Conservation (phyloP, 2,797 vertebrate genomes). For the Rachycentron canadum region DNA sequence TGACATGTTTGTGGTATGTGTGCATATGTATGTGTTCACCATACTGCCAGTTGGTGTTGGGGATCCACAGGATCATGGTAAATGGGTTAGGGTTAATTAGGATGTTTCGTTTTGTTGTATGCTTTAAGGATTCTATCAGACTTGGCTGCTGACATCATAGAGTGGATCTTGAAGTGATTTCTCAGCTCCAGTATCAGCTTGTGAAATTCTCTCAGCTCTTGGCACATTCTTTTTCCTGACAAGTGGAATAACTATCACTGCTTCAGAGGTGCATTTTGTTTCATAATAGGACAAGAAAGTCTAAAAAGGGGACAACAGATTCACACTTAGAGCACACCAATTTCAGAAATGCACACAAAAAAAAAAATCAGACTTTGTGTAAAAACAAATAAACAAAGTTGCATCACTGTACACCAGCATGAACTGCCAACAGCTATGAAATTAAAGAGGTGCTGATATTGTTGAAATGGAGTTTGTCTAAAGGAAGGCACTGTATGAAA, state of each 20-base stretch:
- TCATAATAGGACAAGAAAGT: constrained; percentile 31
- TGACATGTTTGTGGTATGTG: not conserved
- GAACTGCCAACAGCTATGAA: constrained; percentile 19
- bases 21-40: not conserved
- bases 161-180: constrained; percentile 48
- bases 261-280: constrained; percentile 50
- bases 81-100: too few relatives aligned
- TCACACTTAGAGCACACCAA: not conserved
- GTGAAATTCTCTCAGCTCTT: constrained; percentile 38
- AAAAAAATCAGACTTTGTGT: not conserved
- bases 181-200: constrained; percentile 43
- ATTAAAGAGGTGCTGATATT: constrained; percentile 8
- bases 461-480: not conserved
- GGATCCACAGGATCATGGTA: constrained; percentile 34
- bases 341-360: constrained; percentile 14
- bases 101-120: constrained; percentile 37
- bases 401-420: not conserved
- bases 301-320: constrained; percentile 17
- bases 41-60: constrained; percentile 6
- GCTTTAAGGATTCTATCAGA: constrained; percentile 46
- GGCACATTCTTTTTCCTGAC: constrained; percentile 26
- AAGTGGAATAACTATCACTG: constrained; percentile 38
- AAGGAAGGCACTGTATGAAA: constrained; percentile 8
- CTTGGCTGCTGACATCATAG: constrained; percentile 40
- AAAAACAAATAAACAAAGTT: constrained; percentile 22